Evolutionary conservation across 2,888 invertebrate species (phyloP).

Genomic region (Apamea crenata): DNA sequence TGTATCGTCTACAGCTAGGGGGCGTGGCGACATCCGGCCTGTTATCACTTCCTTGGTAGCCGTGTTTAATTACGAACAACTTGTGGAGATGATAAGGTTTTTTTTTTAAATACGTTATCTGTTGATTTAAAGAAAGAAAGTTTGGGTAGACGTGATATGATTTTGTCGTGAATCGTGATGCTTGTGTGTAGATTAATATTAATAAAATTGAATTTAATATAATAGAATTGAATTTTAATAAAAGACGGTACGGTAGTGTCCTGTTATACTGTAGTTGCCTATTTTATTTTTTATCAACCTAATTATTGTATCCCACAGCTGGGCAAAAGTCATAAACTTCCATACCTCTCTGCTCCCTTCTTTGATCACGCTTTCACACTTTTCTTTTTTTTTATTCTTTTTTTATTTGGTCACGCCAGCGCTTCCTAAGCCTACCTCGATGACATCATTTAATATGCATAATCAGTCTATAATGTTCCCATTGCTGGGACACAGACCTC

Average conservation of each 20-base stretch:
- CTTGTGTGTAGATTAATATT: conserved; percentile 7
- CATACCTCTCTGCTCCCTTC: neutral
- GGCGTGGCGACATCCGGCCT: conserved; percentile 76
- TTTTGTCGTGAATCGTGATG: conserved; percentile 39
- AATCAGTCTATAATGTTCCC: neutral
- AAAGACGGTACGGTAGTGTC: neutral
- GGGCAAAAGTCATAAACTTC: neutral
- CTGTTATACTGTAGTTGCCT: neutral
- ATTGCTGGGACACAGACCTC: too few relatives aligned
- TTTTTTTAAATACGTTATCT: conserved; percentile 64
- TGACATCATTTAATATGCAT: neutral
- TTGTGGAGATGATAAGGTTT: conserved; percentile 70
- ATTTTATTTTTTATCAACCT: neutral
- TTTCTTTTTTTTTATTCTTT: too few relatives aligned
- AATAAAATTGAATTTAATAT: too few relatives aligned
- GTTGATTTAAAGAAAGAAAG: conserved; percentile 68
- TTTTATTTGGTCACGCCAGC: neutral
- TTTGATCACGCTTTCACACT: too few relatives aligned
- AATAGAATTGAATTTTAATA: neutral
- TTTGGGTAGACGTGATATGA: conserved; percentile 55
- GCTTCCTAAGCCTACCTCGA: neutral
- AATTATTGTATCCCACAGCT: neutral
- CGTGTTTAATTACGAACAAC: conserved; percentile 76
- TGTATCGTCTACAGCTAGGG: conserved; percentile 60
- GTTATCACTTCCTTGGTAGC: conserved; percentile 78